Evolutionary conservation across 2,113 vertebrate species (phyloP).

Genomic region (Nipponia nippon): DNA sequence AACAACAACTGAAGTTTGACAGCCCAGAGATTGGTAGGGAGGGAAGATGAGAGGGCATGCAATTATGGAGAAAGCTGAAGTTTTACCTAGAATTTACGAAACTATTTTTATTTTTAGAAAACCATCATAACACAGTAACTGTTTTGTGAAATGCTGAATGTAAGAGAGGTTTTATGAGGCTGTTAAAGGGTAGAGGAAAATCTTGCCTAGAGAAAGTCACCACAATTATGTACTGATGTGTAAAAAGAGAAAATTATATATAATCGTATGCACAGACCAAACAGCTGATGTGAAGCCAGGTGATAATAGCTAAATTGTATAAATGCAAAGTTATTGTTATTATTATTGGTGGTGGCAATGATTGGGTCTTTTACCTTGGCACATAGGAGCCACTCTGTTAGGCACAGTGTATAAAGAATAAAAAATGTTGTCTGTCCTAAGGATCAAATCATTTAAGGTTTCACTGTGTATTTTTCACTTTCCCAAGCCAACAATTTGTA

Average conservation of each 20-base stretch:
- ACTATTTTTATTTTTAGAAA: background rate
- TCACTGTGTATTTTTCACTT: background rate
- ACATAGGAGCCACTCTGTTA: background rate
- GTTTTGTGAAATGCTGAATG: background rate
- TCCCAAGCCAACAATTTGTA: background rate
- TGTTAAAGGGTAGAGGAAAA: background rate
- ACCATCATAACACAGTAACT: background rate
- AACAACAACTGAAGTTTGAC: background rate
- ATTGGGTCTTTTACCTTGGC: background rate
- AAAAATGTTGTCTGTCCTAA: background rate
- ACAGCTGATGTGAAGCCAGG: background rate
- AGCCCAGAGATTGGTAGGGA: background rate
- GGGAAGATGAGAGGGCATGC: background rate
- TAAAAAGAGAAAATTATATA: background rate
- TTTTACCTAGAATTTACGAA: background rate
- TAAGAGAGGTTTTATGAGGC: background rate
- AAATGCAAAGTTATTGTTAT: background rate
- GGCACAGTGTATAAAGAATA: background rate
- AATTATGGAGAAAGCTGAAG: background rate
- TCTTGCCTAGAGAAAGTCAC: background rate
- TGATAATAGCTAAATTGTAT: background rate
- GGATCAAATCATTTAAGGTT: background rate
- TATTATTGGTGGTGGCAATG: background rate
- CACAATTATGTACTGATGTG: background rate
- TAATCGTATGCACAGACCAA: background rate